Base-by-base conservation (phyloP, 2,888 invertebrate genomes). In the Drosophila anomalata region DNA sequence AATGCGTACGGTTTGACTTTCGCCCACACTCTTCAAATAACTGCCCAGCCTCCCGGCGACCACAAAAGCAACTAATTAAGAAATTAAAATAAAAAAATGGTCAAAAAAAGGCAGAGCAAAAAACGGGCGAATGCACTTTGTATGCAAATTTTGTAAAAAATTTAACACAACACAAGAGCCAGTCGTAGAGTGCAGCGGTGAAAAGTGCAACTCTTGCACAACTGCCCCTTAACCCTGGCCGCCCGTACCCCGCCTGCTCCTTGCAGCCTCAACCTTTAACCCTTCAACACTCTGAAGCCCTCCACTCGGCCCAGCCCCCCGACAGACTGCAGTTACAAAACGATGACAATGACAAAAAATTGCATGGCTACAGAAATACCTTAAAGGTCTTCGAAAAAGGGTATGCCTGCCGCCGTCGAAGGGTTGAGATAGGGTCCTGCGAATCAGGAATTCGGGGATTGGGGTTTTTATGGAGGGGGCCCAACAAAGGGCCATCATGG, bases 131-230 rank as follows among this genome's bases (percentile, higher is more conserved):
- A 84, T 84, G 87, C 83, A 88, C 87, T 88, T 88, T 84, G 84
- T 66, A 80, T 78, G 88, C 73, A 87, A 74, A 88, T 84, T 88
- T 86, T 71, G 88, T 87, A 78, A 87, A 88, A 87, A 87, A 88
- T 88, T 82, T 22, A 70, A 56, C 88, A 66, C 87, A 86, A 85
- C 83, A 42, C 17, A 42, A 42, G 41, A 86, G 72, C 75, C 81
- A 70, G 61, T 66, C 36, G 66, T 9, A 42, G 41, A 71, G 73
- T 73, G 70, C 70, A 73, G 56, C 73, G 63, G 63, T 71, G 58
- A 84, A 84, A 87, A 75, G 84, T 85, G 84, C 84, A 85, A 84
- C 84, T 87, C 87, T 88, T 70, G 84, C 84, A 78, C 73, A 76
- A 54, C 71, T 44, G 79, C 75, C 72, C 44, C 50, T 29, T 31